Conservation (phyloP, 2,888 invertebrate genomes). For the Leptinotarsa peninsularis region DNA sequence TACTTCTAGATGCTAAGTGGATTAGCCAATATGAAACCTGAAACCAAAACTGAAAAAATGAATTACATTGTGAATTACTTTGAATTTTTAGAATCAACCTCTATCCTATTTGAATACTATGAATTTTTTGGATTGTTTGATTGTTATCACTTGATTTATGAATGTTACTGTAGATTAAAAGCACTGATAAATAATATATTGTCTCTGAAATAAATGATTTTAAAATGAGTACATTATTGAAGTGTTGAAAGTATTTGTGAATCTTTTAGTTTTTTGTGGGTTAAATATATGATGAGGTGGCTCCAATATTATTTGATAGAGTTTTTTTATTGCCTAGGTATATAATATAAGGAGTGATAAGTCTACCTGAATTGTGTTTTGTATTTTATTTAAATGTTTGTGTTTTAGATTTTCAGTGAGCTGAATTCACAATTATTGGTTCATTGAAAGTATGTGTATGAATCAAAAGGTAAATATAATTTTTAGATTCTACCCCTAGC, state of each 20-base stretch:
- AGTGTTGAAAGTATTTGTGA: too few species aligned
- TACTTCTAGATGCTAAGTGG: background rate
- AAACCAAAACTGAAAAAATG: background rate
- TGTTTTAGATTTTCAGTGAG: background rate
- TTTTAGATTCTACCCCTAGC: background rate
- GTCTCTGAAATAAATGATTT: too few species aligned
- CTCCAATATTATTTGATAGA: too few species aligned
- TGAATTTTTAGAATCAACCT: background rate
- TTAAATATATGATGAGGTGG: too few species aligned
- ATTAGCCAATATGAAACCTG: slow-evolving; percentile 10
- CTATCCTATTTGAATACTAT: background rate
- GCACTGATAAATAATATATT: too few species aligned
- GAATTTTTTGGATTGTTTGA: background rate
- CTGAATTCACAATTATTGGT: background rate
- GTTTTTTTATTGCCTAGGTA: too few species aligned
- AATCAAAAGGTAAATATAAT: slow-evolving; percentile 5
- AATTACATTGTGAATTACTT: background rate
- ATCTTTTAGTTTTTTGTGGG: too few species aligned
- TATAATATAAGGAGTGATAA: too few species aligned
- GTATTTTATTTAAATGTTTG: background rate
- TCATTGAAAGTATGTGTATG: slow-evolving; percentile 2
- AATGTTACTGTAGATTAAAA: background rate
- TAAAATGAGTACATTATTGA: too few species aligned
- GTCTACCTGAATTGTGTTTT: too few species aligned
- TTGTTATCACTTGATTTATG: background rate